Evolutionary conservation across 1,140 invertebrate species (phyloP), one percentile per base, ranked within the genome.

Genomic region (Adelges cooleyi): DNA sequence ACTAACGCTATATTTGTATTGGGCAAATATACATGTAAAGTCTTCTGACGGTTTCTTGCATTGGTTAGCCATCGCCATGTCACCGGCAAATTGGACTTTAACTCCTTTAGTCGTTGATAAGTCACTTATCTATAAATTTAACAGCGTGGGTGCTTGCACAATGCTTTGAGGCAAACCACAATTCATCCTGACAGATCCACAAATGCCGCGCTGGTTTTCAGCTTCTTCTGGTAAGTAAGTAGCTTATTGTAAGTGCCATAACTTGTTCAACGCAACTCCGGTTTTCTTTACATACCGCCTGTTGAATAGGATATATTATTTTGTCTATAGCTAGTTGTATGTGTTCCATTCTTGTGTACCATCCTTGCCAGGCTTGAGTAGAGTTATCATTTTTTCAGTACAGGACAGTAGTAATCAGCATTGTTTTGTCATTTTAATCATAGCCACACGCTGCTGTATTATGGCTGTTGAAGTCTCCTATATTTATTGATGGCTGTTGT

Each of bases 251-350:
- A 10, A 65, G 38, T 2, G 56, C 17, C 18, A 65, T 2, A 20
- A 65, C 56, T 23, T 65, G 40, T 13, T 65, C 56, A 9, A 13
- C 17, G 42, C 38, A 65, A 40, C 44, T 65, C 13, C 56, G 4
- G 25, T 44, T 44, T 20, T 40, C 38, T 9, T 40, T 18, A 29
- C 42, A 65, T 48, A 36, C 56, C 11, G 56, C 40, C 46, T 65
- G 40, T 66, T 74, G 3, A 48, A 65, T 48, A 1, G 56, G 56
- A n/a, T n/a, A n/a, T 10, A 65, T 40, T 23, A 27, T 22, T 22
- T 65, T 25, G 20, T 44, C 20, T 42, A 65, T 44, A n/a, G 20
- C 25, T 20, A 13, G 38, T 23, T 44, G 40, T 23, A 65, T 46
- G 22, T 40, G 17, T n/a, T 65, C 44, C 10, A 44, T 20, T 17